A percentile compares a stretch with the other conserved stretches of the same genome.
These are phyloP conservation scores for Sipha flava DNA, from an alignment of 1,140 invertebrate species.

Conservation along the genomic window DNA sequence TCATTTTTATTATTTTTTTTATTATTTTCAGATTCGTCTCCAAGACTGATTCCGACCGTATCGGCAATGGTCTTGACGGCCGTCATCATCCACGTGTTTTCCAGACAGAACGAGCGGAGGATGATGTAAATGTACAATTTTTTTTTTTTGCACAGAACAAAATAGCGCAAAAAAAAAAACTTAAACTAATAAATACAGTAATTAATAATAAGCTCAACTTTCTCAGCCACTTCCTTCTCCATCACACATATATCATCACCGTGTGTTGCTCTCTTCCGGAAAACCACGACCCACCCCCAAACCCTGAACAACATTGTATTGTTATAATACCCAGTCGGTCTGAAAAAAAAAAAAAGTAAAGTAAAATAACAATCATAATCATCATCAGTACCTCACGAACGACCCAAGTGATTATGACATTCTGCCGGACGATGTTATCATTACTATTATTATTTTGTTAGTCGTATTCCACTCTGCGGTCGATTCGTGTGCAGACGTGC, in stretches of 20 bases:
- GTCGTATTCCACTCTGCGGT: too few species aligned
- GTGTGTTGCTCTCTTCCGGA: too few species aligned
- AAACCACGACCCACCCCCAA: not conserved
- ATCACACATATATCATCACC: not conserved
- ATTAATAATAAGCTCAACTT: not conserved
- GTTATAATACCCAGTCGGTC: too few species aligned
- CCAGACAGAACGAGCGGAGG: not conserved
- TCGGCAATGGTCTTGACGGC: not conserved
- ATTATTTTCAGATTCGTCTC: constrained; percentile 14
- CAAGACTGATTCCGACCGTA: not conserved
- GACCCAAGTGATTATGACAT: too few species aligned
- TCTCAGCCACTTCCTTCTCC: not conserved
- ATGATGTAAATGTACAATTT: not conserved
- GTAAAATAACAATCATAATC: too few species aligned
- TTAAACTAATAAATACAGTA: not conserved
- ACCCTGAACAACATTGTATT: not conserved
- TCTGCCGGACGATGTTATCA: too few species aligned
- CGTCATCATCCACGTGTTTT: not conserved
- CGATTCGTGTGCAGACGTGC: too few species aligned
- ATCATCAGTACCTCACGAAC: too few species aligned
- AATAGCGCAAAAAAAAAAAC: not conserved
- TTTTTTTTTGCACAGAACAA: too few species aligned
- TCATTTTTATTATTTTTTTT: not conserved
- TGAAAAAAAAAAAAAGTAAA: too few species aligned
- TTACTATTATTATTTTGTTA: too few species aligned